Evolutionary conservation across 37 sponge, comb jelly and placozoan genomes (phyloP).

Genomic region (Oopsacas minuta): DNA sequence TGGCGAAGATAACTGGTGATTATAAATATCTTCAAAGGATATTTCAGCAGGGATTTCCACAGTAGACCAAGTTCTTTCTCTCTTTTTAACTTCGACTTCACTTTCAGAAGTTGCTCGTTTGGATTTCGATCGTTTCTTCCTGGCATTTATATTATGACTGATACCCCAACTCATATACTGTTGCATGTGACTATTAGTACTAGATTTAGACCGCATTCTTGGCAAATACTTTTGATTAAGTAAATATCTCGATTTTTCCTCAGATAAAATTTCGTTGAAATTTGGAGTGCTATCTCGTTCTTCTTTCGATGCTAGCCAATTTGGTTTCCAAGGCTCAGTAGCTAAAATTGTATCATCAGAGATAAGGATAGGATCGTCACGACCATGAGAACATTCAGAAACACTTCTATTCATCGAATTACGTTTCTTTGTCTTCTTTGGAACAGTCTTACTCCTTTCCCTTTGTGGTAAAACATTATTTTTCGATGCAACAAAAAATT

Average conservation of each 20-base stretch:
- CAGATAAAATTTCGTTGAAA: neutral
- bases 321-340: neutral
- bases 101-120: neutral
- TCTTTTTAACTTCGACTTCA: neutral
- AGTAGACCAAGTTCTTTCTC: neutral
- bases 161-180: neutral
- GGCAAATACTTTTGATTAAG: neutral
- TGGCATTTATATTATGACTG: neutral
- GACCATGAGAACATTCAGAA: neutral
- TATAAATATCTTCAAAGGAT: neutral
- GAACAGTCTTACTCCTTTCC: neutral
- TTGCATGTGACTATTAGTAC: neutral
- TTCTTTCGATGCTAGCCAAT: neutral
- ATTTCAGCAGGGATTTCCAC: neutral
- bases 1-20: neutral
- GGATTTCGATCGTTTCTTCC: neutral
- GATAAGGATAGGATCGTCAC: neutral
- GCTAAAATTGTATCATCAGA: neutral
- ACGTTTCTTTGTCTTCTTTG: neutral
- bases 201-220: neutral
- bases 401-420: neutral
- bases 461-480: neutral
- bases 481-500: neutral
- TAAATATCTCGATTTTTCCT: neutral
- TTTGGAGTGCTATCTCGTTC: neutral